A percentile compares a stretch with the other conserved stretches of the same genome.
phyloP scores from a whole-genome alignment of 2,797 vertebrate genomes.

The Oryzias dopingdopingensis region DNA sequence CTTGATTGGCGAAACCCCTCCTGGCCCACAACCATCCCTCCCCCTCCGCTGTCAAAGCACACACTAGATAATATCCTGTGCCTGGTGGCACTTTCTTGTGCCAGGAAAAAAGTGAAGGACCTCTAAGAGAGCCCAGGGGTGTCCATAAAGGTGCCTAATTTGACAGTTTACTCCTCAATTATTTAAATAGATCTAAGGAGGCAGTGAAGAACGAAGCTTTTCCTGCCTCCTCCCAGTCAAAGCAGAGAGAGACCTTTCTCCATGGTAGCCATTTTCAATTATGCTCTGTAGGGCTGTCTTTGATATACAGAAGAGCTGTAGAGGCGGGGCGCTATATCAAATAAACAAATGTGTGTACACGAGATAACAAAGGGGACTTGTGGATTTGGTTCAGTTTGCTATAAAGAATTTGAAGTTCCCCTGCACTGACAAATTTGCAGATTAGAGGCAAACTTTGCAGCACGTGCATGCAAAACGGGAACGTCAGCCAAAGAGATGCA shows the following conservation, averaged over 20 bases:
- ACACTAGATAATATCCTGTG: constrained; percentile 79
- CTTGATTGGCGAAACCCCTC: constrained; percentile 83
- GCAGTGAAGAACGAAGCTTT: constrained; percentile 71
- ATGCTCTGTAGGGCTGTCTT: constrained; percentile 67
- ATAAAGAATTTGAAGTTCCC: constrained; percentile 66
- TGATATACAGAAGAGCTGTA: constrained; percentile 73
- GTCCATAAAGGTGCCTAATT: constrained; percentile 83
- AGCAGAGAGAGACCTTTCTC: constrained; percentile 74
- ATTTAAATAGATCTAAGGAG: constrained; percentile 82
- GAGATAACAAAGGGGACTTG: constrained; percentile 74
- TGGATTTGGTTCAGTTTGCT: constrained; percentile 67
- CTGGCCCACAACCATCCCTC: constrained; percentile 63
- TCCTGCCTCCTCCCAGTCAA: constrained; percentile 67
- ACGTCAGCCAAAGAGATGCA: constrained; percentile 12
- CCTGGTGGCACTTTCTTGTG: constrained; percentile 75
- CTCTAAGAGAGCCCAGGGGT: constrained; percentile 74
- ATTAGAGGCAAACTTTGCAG: constrained; percentile 55
- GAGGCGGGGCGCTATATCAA: constrained; percentile 72
- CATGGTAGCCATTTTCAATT: constrained; percentile 77
- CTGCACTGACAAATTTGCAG: constrained; percentile 48
- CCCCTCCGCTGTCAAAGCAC: constrained; percentile 61
- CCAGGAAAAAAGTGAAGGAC: constrained; percentile 66
- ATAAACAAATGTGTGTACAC: constrained; percentile 79
- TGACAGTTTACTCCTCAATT: constrained; percentile 83
- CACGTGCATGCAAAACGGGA: constrained; percentile 9